Percentiles rank a stretch among this genome's conserved stretches.
Evolutionary conservation across 30 jellyfish, hydroid and myxozoan genomes (phyloP).

Genomic region (Clytia hemisphaerica): DNA sequence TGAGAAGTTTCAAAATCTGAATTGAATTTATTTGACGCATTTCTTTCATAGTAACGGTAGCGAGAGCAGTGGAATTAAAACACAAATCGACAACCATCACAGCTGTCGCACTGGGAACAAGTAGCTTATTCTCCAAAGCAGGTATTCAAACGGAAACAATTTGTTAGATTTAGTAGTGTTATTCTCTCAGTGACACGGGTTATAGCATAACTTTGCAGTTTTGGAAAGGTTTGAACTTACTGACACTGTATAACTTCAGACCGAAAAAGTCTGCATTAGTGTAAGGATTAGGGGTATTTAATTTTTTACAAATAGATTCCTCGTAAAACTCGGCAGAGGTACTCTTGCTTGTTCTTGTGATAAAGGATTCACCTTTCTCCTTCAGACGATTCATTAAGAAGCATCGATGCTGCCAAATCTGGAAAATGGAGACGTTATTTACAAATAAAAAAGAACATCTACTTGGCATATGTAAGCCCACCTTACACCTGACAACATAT

Average conservation of each 20-base stretch:
- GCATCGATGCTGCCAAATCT: slow-evolving; percentile 73
- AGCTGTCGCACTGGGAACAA: slow-evolving; percentile 88
- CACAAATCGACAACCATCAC: slow-evolving; percentile 83
- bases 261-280: too few species aligned
- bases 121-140: slow-evolving; percentile 75
- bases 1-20: too few species aligned
- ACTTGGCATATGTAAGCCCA: slow-evolving; percentile 82
- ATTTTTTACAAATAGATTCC: too few species aligned
- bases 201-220: neutral
- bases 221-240: neutral
- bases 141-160: too few species aligned
- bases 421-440: slow-evolving; percentile 93
- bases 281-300: too few species aligned
- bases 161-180: too few species aligned
- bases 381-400: slow-evolving; percentile 57
- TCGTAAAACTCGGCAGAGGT: too few species aligned
- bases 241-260: too few species aligned
- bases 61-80: slow-evolving; percentile 86
- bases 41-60: slow-evolving; percentile 75
- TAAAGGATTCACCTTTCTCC: too few species aligned
- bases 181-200: too few species aligned
- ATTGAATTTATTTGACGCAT: neutral
- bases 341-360: too few species aligned
- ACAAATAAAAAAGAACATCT: slow-evolving; percentile 73
- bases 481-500: neutral